A percentile compares a stretch with the other conserved stretches of the same genome.
Evolutionary conservation across 2,113 vertebrate species (phyloP).

Genomic region (Hippocampus abdominalis): DNA sequence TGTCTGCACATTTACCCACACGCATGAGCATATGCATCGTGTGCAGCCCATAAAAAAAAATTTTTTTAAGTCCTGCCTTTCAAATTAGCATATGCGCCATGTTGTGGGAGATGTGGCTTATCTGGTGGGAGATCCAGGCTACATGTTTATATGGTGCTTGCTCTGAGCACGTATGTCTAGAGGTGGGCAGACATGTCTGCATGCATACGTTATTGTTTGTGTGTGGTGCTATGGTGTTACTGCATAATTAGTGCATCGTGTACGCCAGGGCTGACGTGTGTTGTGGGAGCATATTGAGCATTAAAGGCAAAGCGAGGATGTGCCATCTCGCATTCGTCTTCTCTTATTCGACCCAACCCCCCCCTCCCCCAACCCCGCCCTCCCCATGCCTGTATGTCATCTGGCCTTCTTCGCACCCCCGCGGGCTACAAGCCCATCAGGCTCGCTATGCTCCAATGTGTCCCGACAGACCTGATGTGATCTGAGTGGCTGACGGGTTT

Average conservation of each 20-base stretch:
- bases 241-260: slow-evolving; percentile 44
- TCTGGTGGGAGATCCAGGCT: slow-evolving; percentile 63
- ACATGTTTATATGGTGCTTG: slow-evolving; percentile 42
- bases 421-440: slow-evolving; percentile 71
- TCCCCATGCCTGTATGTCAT: slow-evolving; percentile 64
- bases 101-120: slow-evolving; percentile 66
- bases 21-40: slow-evolving; percentile 62
- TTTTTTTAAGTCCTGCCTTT: slow-evolving; percentile 61
- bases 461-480: slow-evolving; percentile 78
- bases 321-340: slow-evolving; percentile 52
- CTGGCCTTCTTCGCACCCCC: slow-evolving; percentile 69
- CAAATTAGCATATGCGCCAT: slow-evolving; percentile 66
- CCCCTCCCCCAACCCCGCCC: slow-evolving; percentile 27
- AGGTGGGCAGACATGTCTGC: slow-evolving; percentile 3
- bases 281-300: slow-evolving; percentile 56
- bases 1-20: slow-evolving; percentile 67
- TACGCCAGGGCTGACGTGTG: slow-evolving; percentile 35
- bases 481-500: slow-evolving; percentile 75
- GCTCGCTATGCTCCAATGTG: slow-evolving; percentile 71
- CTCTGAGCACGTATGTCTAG: slow-evolving; percentile 10
- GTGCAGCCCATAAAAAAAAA: slow-evolving; percentile 57
- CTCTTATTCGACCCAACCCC: slow-evolving; percentile 42
- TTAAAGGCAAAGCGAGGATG: slow-evolving; percentile 46
- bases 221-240: slow-evolving; percentile 24
- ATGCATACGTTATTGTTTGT: slow-evolving; percentile 13